Percentiles rank a stretch among this genome's conserved stretches.
phyloP scores from a whole-genome alignment of 2,888 invertebrate species.

The Eupithecia dodoneata region DNA sequence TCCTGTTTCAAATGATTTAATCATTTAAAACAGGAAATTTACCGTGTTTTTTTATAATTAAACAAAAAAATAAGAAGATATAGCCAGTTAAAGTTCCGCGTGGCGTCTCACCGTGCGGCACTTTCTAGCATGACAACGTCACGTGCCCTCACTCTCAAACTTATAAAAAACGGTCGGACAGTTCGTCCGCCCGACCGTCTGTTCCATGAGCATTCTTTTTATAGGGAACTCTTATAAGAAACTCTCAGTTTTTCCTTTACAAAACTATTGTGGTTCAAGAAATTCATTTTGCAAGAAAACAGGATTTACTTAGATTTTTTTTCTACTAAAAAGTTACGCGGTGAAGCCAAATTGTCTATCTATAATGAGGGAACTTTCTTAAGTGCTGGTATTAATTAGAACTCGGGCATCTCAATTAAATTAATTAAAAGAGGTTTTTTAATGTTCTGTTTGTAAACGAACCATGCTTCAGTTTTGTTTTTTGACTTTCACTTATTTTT shows the following conservation, averaged over 20 bases:
- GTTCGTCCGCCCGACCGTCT: too few relatives aligned
- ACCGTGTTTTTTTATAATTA: too few relatives aligned
- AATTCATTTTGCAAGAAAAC: background rate
- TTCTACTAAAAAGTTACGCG: conserved; percentile 1
- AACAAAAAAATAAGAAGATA: too few relatives aligned
- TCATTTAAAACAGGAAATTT: too few relatives aligned
- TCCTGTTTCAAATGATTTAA: too few relatives aligned
- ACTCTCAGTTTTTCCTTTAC: background rate
- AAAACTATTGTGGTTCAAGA: background rate
- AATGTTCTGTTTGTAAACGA: background rate
- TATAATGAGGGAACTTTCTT: conserved; percentile 4
- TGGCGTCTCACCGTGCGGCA: too few relatives aligned
- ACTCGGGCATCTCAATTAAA: conserved; percentile 1
- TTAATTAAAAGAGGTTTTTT: background rate
- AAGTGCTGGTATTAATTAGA: conserved; percentile 12
- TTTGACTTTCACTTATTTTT: background rate
- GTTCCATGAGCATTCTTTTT: background rate
- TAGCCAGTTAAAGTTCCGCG: too few relatives aligned
- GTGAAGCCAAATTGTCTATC: background rate
- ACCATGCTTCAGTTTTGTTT: background rate
- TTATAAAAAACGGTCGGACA: too few relatives aligned
- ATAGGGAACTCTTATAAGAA: background rate
- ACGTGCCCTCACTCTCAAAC: too few relatives aligned
- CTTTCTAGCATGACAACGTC: too few relatives aligned
- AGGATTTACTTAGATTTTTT: background rate